Evolutionary conservation across 2,113 vertebrate species (phyloP).

Genomic region (Desmodus rotundus): DNA sequence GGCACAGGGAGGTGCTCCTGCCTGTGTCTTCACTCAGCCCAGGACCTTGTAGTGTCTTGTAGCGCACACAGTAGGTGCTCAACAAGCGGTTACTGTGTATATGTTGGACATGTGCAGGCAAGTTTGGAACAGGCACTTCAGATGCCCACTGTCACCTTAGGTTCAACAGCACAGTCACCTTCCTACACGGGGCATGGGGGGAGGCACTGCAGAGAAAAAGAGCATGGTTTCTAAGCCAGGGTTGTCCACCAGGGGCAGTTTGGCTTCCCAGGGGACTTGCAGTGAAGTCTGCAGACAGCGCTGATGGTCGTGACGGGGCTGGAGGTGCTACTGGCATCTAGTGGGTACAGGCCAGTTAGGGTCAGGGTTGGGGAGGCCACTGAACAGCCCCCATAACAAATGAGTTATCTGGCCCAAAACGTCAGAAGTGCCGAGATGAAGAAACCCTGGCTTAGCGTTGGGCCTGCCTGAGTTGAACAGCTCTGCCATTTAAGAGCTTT

Average conservation of each 20-base stretch:
- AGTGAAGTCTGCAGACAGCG: background rate
- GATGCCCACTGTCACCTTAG: background rate
- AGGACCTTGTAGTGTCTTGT: background rate
- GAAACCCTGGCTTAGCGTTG: background rate
- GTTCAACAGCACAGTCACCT: background rate
- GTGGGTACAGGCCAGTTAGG: background rate
- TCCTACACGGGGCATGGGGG: background rate
- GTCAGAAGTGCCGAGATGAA: background rate
- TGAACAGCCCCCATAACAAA: background rate
- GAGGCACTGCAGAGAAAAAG: background rate
- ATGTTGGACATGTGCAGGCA: fast-evolving
- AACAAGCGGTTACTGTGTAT: fast-evolving
- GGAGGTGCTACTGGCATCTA: background rate
- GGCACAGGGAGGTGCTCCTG: background rate
- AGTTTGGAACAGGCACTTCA: background rate
- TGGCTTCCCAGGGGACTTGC: background rate
- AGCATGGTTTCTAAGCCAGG: background rate
- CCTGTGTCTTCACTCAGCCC: background rate
- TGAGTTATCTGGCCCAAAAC: background rate
- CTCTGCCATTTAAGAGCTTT: background rate
- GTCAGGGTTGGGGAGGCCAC: background rate
- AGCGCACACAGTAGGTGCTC: background rate
- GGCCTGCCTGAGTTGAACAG: background rate
- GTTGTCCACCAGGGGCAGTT: background rate
- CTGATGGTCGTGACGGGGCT: background rate